Conservation (phyloP, 1,140 invertebrate genomes). For the Campoletis sonorensis region DNA sequence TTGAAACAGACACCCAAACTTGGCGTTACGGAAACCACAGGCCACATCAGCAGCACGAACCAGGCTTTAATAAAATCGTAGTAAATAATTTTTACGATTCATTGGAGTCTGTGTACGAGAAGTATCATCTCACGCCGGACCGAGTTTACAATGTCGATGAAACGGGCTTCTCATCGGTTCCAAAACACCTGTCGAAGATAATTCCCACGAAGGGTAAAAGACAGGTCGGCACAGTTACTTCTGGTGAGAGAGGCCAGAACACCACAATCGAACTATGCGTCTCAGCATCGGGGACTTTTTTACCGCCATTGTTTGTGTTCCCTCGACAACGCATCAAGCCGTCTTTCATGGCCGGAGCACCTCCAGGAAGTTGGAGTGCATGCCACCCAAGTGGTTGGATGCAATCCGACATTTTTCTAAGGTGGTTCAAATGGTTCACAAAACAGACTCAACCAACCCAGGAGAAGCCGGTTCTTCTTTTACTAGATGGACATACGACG, state of each 20-base stretch:
- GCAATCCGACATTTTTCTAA: slow-evolving; percentile 62
- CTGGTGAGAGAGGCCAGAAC: slow-evolving; percentile 62
- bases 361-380: slow-evolving; percentile 55
- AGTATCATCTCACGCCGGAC: slow-evolving; percentile 56
- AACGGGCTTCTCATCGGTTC: slow-evolving; percentile 59
- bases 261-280: slow-evolving; percentile 66
- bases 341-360: slow-evolving; percentile 51
- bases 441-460: slow-evolving; percentile 47
- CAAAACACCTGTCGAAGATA: slow-evolving; percentile 60
- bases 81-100: slow-evolving; percentile 51
- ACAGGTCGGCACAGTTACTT: slow-evolving; percentile 62
- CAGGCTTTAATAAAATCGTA: slow-evolving; percentile 59
- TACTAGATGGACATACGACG: slow-evolving; percentile 69
- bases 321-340: slow-evolving; percentile 58
- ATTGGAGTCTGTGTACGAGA: slow-evolving; percentile 49
- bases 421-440: slow-evolving; percentile 69
- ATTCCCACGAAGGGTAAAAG: slow-evolving; percentile 61
- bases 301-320: slow-evolving; percentile 67
- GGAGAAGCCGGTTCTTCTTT: slow-evolving; percentile 62
- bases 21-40: slow-evolving; percentile 61
- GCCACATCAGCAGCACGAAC: slow-evolving; percentile 61
- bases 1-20: slow-evolving; percentile 62
- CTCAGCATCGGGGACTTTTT: slow-evolving; percentile 61
- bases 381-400: slow-evolving; percentile 67
- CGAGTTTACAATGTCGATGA: slow-evolving; percentile 63